Base-by-base conservation (phyloP, 2,888 invertebrate genomes). In the Acrocera orbiculus region DNA sequence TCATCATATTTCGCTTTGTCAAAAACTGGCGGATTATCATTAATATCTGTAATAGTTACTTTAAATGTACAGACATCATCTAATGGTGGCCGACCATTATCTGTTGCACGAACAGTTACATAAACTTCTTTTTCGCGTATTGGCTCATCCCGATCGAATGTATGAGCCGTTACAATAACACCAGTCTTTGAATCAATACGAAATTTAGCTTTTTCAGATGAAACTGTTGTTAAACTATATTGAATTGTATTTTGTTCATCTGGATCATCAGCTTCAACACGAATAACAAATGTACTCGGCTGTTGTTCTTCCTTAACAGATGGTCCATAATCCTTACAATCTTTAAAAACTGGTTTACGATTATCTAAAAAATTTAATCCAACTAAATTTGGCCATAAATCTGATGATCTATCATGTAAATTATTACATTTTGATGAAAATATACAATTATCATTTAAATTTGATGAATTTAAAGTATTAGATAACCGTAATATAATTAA, bases 1-100 rank as follows among this genome's bases (percentile, higher is more conserved):
- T 83, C 82, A 27, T 59, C 51, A 60, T 65, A 57, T 70, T 76
- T 48, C 55, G 67, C 73, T 65, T 61, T 51, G 51, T 63, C 54
- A 45, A 57, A 54, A 11, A 58, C 55, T 11, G 56, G 57, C 11
- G 56, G 64, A 53, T 93, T 93, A 58, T 96, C 95, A 62, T 96
- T 96, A 52, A 87, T 75, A 61, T 95, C 95, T 50, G 74, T 75
- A 42, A 93, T 81, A 41, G 76, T 73, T 35, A 92, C 82, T 64
- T 80, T 83, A 55, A 95, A 83, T 5, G 89, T 89, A 60, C 95
- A 95, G 35, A 87, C 82, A 49, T 90, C 90, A 47, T 87, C 87
- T 33, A 95, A 64, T 30, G 79, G 76, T 1, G 90, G 89, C 44
- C 76, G 72, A 1, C 93, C 95, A 56, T 90, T 83, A 62, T 95